These are phyloP conservation scores for Talpa occidentalis DNA, from an alignment of 2,113 vertebrate species.

Conservation along the genomic window DNA sequence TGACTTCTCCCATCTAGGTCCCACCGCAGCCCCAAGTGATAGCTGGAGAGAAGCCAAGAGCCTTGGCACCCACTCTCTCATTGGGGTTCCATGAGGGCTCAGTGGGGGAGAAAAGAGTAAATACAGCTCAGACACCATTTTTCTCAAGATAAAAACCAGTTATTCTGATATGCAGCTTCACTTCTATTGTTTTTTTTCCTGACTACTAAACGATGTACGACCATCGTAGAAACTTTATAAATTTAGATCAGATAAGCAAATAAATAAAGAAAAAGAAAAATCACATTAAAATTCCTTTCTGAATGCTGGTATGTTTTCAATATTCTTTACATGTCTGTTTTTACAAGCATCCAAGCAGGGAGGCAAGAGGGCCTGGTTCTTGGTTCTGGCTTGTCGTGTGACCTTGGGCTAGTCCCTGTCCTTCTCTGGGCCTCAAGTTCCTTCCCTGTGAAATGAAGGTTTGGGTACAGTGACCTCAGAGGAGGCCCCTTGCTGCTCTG, in stretches of 20 bases:
- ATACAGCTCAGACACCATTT: neutral
- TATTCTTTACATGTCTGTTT: neutral
- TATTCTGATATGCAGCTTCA: neutral
- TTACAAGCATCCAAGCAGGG: neutral
- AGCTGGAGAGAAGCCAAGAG: neutral
- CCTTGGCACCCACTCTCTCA: neutral
- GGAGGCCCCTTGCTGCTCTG: constrained; percentile 28
- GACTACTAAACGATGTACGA: neutral
- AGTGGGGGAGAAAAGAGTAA: neutral
- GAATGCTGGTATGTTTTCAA: neutral
- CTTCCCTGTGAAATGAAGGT: constrained; percentile 49
- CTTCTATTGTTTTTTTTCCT: neutral
- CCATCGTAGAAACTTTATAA: neutral
- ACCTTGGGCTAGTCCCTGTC: constrained; percentile 64
- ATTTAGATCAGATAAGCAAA: neutral
- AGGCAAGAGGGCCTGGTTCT: neutral
- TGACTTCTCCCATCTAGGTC: neutral
- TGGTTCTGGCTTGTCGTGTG: constrained; percentile 43
- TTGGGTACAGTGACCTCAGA: constrained; percentile 28
- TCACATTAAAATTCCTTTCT: neutral
- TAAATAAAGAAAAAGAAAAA: neutral
- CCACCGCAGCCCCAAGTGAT: neutral
- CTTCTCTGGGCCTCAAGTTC: constrained; percentile 36
- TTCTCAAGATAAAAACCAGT: neutral
- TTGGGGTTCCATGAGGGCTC: neutral